Conservation (phyloP, 2,888 invertebrate genomes). For the Rhaphigaster nebulosa region DNA sequence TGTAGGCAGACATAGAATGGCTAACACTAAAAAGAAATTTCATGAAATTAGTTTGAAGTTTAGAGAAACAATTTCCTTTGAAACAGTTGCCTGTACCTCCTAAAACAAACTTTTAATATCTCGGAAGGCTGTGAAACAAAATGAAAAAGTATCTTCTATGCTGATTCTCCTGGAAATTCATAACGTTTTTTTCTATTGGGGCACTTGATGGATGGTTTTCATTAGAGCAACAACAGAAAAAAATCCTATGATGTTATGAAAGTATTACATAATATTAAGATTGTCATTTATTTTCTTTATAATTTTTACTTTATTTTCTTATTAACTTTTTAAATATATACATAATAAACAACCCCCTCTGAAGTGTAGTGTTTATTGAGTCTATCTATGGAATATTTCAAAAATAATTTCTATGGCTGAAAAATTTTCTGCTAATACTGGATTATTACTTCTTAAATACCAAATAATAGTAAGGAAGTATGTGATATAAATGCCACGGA, state of each 20-base stretch:
- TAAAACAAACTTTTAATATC: conserved; percentile 25
- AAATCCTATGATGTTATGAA: background rate
- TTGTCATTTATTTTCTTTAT: background rate
- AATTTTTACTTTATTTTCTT: background rate
- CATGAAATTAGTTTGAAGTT: background rate
- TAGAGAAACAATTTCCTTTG: background rate
- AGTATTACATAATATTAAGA: background rate
- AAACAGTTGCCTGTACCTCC: background rate
- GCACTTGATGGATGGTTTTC: background rate
- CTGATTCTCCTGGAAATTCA: background rate
- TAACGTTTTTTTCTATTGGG: background rate
- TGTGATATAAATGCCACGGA: too few species aligned
- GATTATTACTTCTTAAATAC: too few species aligned
- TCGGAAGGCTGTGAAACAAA: background rate
- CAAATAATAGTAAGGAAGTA: too few species aligned
- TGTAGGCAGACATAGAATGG: background rate
- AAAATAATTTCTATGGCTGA: too few species aligned
- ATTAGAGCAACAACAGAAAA: background rate
- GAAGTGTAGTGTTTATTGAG: too few species aligned
- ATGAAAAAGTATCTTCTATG: background rate
- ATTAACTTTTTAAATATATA: too few species aligned
- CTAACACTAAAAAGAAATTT: background rate
- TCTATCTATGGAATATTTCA: too few species aligned
- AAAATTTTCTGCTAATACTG: too few species aligned
- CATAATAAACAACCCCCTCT: too few species aligned